Evolutionary conservation across 1,140 invertebrate species (phyloP).

Genomic region (Coptotermes formosanus): DNA sequence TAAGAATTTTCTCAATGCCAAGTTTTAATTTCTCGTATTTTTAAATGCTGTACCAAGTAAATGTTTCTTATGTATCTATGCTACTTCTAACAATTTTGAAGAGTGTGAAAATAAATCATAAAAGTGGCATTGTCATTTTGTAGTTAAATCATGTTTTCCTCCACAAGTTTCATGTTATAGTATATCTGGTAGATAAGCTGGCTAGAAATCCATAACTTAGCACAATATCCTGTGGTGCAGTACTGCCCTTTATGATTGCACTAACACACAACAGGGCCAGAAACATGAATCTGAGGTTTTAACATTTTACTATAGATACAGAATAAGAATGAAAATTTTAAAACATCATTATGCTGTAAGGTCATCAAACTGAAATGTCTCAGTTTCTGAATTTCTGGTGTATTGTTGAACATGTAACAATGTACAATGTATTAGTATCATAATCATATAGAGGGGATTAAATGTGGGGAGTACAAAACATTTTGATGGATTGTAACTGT

Average conservation of each 20-base stretch:
- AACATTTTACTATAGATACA: neutral
- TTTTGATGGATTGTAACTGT: conserved; percentile 9
- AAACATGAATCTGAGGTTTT: neutral
- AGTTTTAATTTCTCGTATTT: conserved; percentile 5
- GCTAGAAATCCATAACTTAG: conserved; percentile 8
- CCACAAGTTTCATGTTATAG: neutral
- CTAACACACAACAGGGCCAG: neutral
- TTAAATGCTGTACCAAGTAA: neutral
- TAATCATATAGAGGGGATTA: neutral
- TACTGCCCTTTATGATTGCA: neutral
- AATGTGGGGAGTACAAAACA: conserved; percentile 5
- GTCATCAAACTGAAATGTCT: neutral
- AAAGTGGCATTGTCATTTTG: neutral
- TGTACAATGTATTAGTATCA: neutral
- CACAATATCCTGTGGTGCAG: neutral
- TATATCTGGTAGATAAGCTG: neutral
- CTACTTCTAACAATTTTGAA: neutral
- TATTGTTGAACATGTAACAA: neutral
- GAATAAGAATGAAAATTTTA: neutral
- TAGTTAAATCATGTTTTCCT: neutral
- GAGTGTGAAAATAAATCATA: neutral
- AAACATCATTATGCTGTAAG: neutral
- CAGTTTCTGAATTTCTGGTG: neutral
- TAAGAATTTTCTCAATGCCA: neutral
- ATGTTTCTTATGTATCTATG: neutral